Evolutionary conservation across 1,140 invertebrate species (phyloP).

Genomic region (Lepidurus apus): DNA sequence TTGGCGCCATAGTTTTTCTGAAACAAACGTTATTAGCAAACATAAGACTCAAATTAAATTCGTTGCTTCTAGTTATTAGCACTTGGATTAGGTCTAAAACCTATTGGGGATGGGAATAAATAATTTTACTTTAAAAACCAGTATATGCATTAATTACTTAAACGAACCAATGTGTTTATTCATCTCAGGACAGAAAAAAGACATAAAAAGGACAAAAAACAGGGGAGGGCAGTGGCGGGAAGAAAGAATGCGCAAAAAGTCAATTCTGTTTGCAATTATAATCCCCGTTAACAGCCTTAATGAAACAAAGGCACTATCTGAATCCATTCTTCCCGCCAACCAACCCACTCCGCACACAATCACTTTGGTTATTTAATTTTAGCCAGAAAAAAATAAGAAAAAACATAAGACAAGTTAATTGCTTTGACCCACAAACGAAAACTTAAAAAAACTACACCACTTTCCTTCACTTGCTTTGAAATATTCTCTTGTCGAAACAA

Average conservation of each 20-base stretch:
- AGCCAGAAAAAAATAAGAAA: neutral
- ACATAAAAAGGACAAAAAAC: neutral
- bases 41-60: too few species aligned
- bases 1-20: too few species aligned
- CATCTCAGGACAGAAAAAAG: neutral
- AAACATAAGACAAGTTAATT: too few species aligned
- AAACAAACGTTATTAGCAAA: too few species aligned
- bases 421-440: too few species aligned
- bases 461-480: too few species aligned
- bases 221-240: conserved; percentile 10
- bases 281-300: neutral
- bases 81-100: too few species aligned
- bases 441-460: too few species aligned
- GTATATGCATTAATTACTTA: neutral
- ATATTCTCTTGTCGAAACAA: too few species aligned
- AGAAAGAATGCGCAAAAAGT: conserved; percentile 5
- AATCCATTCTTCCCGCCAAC: neutral
- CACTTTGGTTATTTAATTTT: neutral
- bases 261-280: neutral
- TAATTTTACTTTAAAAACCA: neutral
- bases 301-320: neutral
- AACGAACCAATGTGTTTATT: neutral
- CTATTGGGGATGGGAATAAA: too few species aligned
- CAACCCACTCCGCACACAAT: neutral
- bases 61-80: too few species aligned